A percentile compares a stretch with the other conserved stretches of the same genome.
These are phyloP conservation scores for Nomada fabriciana DNA, from an alignment of 2,888 invertebrate genomes.

Conservation along the genomic window DNA sequence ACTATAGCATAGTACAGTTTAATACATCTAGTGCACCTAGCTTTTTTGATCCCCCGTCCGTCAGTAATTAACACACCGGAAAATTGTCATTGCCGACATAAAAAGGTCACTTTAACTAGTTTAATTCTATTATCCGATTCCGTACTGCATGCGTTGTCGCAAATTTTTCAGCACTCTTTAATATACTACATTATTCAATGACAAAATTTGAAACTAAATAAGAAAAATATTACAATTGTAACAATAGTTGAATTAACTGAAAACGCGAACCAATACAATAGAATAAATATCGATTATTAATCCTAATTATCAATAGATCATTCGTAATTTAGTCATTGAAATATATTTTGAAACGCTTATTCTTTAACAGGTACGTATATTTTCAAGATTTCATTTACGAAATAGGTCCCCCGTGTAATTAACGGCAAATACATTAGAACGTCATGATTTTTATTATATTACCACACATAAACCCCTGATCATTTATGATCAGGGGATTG, in stretches of 20 bases:
- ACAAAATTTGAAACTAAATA: background rate
- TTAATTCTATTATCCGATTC: background rate
- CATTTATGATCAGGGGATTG: too few relatives aligned
- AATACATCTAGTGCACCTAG: background rate
- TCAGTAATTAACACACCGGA: slow-evolving; percentile 34
- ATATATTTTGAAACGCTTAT: too few relatives aligned
- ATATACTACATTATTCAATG: background rate
- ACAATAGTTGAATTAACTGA: background rate
- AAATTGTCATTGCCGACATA: slow-evolving; percentile 30
- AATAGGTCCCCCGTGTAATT: too few relatives aligned
- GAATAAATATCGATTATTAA: background rate
- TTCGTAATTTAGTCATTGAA: too few relatives aligned
- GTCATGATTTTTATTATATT: too few relatives aligned
- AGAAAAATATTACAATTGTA: background rate
- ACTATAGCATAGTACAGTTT: background rate
- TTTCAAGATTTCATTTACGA: too few relatives aligned
- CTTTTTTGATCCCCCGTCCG: slow-evolving; percentile 12
- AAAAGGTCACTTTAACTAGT: background rate
- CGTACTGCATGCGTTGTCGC: background rate
- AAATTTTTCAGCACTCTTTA: too few relatives aligned
- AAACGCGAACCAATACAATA: background rate
- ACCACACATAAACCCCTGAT: too few relatives aligned
- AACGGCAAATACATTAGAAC: too few relatives aligned
- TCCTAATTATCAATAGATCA: too few relatives aligned
- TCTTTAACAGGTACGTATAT: too few relatives aligned